Base-by-base conservation (phyloP, 2,797 vertebrate genomes). In the Scolopax rusticola region DNA sequence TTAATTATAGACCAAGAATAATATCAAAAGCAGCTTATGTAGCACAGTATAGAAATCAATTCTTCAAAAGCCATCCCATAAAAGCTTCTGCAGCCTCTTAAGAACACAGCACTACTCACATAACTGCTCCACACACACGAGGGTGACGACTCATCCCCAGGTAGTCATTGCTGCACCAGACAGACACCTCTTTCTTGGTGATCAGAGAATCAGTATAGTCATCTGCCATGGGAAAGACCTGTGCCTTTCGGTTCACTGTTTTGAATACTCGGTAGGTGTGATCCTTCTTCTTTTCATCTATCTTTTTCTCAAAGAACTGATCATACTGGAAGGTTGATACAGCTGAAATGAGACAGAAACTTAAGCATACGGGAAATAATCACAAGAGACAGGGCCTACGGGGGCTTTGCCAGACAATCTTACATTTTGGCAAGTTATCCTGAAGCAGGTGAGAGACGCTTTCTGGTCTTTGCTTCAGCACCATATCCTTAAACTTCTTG, bases 91-190 rank as follows among this genome's bases (percentile, higher is more conserved):
- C 17, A 45, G 2, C 13, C 61, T 36, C 71, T 74, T 47, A 63
- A 43, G 32, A 57, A 8, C 4, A 50, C 0, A 5, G 59, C 47
- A 64, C 38, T 77, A 98, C 99, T 99, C 96, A 99, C 99, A 98
- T 97, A 41, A 99, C 98, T 2, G 98, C 97, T 70, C 98, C 98
- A 47, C 98, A 98, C 88, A 99, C 99, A 20, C 97, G 98, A 7
- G 99, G 99, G 92, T 99, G 99, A 10, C 99, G 98, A 92, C 99
- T 99, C 99, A 99, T 99, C 56, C 99, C 99, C 21, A 99, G 98
- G 96, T 99, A 99, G 92, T 99, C 99, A 2, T 99, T 99, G 98
- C 99, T 99, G 97, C 99, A 99, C 99, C 99, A 99, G 27, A 99
- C 99, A 0, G 99, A 99, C 92, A 99, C 99, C 61, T 99, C 98